These are phyloP conservation scores for Megamerina dolium DNA, from an alignment of 2,888 invertebrate genomes.

Conservation along the genomic window DNA sequence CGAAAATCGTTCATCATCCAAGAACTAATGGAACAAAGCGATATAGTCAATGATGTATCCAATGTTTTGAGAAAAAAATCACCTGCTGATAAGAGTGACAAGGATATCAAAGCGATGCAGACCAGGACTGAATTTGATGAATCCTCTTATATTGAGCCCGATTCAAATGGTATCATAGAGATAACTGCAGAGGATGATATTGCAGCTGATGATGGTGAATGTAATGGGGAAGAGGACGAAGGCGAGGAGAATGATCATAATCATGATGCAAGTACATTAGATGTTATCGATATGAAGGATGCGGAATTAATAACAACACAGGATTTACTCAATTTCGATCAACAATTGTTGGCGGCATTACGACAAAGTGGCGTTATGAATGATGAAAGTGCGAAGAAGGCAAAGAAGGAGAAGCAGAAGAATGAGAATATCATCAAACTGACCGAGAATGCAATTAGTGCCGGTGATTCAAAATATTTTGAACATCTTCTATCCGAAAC, in stretches of 20 bases:
- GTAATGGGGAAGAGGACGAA: background rate
- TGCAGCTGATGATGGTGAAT: conserved; percentile 2
- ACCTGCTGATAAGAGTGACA: background rate
- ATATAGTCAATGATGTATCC: conserved; percentile 7
- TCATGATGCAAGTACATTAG: background rate
- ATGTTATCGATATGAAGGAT: background rate
- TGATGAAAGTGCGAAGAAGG: background rate
- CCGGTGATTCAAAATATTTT: conserved; percentile 27
- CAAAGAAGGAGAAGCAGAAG: background rate
- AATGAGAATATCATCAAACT: background rate
- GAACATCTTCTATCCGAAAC: conserved; percentile 34
- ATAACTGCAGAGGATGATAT: background rate
- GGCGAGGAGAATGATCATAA: conserved; percentile 3
- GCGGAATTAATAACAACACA: conserved; percentile 2
- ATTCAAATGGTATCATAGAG: background rate
- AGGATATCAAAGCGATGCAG: background rate
- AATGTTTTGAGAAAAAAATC: conserved; percentile 14
- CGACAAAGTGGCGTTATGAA: no score
- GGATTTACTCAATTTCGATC: conserved; percentile 7
- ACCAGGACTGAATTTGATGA: no score
- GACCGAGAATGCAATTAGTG: background rate
- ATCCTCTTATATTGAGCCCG: no score
- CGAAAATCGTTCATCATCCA: background rate
- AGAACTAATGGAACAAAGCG: background rate
- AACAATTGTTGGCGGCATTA: background rate